These are phyloP conservation scores for Sturmia bella DNA, from an alignment of 2,888 invertebrate species.

Conservation along the genomic window DNA sequence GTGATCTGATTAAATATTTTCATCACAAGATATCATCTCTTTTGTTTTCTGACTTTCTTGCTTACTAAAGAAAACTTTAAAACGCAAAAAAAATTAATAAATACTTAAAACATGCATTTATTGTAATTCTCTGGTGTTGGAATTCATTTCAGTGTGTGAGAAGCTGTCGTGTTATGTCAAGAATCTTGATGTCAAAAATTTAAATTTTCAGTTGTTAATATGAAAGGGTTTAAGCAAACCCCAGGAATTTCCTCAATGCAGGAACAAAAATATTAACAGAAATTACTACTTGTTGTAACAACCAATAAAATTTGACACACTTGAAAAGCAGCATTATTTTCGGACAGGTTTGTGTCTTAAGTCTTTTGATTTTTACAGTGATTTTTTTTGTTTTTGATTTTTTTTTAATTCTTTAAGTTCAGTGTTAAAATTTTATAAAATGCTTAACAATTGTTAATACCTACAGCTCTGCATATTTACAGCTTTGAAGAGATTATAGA, in stretches of 20 bases:
- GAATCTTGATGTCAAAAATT: constrained; percentile 62
- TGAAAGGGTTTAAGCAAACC: constrained; percentile 7
- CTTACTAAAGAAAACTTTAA: not conserved
- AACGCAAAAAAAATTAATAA: constrained; percentile 1
- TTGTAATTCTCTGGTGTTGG: constrained; percentile 54
- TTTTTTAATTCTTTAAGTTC: constrained; percentile 31
- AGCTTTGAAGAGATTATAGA: constrained; percentile 51
- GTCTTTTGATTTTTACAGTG: constrained; percentile 35
- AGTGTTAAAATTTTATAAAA: constrained; percentile 33
- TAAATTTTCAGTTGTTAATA: constrained; percentile 30
- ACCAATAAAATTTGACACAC: constrained; percentile 27
- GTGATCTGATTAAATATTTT: constrained; percentile 70
- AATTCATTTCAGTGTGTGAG: constrained; percentile 58
- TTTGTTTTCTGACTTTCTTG: not conserved
- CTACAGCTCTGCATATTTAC: constrained; percentile 29
- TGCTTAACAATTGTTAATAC: constrained; percentile 9
- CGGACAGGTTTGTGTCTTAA: constrained; percentile 55
- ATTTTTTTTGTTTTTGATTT: not conserved
- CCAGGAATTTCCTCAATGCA: not conserved
- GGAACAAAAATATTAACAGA: constrained; percentile 42
- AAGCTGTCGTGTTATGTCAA: constrained; percentile 66
- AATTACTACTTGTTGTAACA: constrained; percentile 61
- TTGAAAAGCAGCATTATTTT: constrained; percentile 14
- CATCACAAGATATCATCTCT: constrained; percentile 64
- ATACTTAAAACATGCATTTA: constrained; percentile 28